A percentile compares a stretch with the other conserved stretches of the same genome.
phyloP scores from a whole-genome alignment of 2,888 invertebrate species.

The Chirona hameri region DNA sequence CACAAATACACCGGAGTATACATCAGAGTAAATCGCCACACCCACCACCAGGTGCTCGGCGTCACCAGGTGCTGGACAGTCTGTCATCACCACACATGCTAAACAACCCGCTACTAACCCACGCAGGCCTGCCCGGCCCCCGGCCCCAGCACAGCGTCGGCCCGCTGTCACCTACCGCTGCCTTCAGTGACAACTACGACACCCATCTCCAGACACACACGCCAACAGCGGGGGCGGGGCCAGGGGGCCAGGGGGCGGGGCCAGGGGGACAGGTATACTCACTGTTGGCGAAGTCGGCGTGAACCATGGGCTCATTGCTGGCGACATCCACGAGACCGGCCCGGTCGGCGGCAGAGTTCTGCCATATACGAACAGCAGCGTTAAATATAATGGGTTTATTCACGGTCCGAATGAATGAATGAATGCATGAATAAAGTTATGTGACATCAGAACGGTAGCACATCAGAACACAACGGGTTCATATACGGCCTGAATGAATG shows the following conservation, averaged over 20 bases:
- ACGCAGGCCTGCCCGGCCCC: neutral
- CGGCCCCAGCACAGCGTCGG: neutral
- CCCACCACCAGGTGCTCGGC: too few relatives aligned
- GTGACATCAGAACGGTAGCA: too few relatives aligned
- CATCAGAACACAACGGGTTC: too few relatives aligned
- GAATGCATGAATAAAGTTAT: too few relatives aligned
- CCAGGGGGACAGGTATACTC: neutral
- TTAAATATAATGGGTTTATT: too few relatives aligned
- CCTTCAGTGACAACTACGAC: neutral
- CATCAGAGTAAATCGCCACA: too few relatives aligned
- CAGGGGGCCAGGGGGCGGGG: neutral
- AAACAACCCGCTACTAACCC: neutral
- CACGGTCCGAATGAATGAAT: too few relatives aligned
- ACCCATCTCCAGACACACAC: neutral
- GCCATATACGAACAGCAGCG: neutral
- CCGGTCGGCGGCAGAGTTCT: neutral
- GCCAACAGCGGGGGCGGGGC: neutral
- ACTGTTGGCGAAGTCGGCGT: constrained; percentile 24
- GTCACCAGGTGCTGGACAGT: too few relatives aligned
- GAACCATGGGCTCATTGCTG: neutral
- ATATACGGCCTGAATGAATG: too few relatives aligned
- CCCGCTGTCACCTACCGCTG: neutral
- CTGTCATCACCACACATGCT: too few relatives aligned
- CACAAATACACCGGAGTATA: too few relatives aligned
- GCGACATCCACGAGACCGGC: neutral